Evolutionary conservation across 2,888 invertebrate genomes (phyloP), one percentile per base, ranked within the genome.

Genomic region (Nemotelus pantherinus): DNA sequence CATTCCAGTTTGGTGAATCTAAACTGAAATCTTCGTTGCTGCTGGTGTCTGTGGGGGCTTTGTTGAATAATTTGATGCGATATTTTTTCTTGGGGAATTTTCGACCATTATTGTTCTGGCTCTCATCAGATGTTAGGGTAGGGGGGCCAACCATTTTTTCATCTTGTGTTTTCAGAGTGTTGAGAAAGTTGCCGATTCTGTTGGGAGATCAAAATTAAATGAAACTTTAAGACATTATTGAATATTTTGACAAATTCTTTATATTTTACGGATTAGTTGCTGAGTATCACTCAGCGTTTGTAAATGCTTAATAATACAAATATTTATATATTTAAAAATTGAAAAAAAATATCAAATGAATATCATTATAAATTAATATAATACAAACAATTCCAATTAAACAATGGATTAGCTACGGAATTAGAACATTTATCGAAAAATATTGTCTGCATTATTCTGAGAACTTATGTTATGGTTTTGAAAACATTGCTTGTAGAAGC

Each of bases 21-120:
- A 50, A 47, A 9, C 70, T 55, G 50, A 70, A 55, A 39, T 60
- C 74, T 50, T 74, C 74, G 44, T 45, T 47, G 48, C 74, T 74
- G 2, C 10, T 39, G 2, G 63, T 50, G 43, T 74, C 74, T 3
- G 63, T 74, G 5, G n/a, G 9, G 1, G 53, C 10, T 9, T 41
- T 60, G 3, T 68, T 48, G 48, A 63, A 74, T 41, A 48, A 47
- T 9, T 39, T 74, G 48, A 74, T 5, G 3, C 39, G 60, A 48
- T 48, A 63, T 63, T 60, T 60, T 9, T 60, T 60, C 41, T 74
- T 74, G 41, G 63, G 63, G 9, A 57, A 60, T 25, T 43, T n/a
- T 9, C 25, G 74, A 48, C 41, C 63, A 5, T 63, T 60, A 6
- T 60, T 58, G 48, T 74, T 74, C 10, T 50, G 60, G 10, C 48